Evolutionary conservation across 2,797 vertebrate species (phyloP).

Genomic region (Lepidocolaptes lacrymiger): DNA sequence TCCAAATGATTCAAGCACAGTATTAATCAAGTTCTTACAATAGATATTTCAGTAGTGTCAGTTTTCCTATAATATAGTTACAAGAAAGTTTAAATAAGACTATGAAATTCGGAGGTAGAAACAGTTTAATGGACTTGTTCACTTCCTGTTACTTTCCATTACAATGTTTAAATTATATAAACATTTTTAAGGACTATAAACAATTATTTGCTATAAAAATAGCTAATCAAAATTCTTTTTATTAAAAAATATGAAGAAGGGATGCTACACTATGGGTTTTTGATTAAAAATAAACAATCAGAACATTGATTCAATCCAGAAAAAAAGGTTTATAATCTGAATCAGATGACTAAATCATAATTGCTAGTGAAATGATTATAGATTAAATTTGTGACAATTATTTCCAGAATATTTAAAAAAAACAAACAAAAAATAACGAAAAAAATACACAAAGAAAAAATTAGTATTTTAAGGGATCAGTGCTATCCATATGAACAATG

Average conservation of each 20-base stretch:
- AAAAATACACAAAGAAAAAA: neutral
- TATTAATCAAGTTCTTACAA: neutral
- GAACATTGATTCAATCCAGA: neutral
- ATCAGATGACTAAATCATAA: neutral
- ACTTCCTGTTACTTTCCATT: neutral
- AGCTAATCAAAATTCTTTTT: neutral
- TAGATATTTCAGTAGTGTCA: neutral
- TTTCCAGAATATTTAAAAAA: neutral
- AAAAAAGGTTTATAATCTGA: neutral
- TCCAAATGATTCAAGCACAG: neutral
- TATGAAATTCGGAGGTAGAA: neutral
- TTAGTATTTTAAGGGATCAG: neutral
- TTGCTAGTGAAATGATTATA: neutral
- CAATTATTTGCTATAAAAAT: neutral
- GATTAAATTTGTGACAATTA: neutral
- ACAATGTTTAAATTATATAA: neutral
- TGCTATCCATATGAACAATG: neutral
- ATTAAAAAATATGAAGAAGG: neutral
- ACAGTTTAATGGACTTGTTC: neutral
- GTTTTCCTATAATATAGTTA: neutral
- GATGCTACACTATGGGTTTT: accelerated
- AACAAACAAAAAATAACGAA: neutral
- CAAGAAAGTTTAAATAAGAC: neutral
- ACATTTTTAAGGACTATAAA: neutral
- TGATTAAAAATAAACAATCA: neutral